Evolutionary conservation across 2,113 vertebrate species (phyloP).

Genomic region (Eubucco bourcierii): DNA sequence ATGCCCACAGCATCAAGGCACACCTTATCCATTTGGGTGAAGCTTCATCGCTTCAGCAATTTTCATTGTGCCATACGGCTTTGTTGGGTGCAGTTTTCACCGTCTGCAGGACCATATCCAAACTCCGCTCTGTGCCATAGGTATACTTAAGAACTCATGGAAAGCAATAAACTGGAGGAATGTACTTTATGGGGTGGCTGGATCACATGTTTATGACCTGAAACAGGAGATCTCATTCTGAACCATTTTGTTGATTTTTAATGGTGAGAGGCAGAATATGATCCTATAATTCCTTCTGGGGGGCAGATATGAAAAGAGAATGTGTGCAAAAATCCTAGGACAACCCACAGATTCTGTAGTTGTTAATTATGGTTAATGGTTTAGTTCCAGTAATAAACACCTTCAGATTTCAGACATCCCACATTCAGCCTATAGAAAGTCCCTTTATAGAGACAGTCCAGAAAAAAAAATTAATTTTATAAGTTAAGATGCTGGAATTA

Average conservation of each 20-base stretch:
- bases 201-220: slow-evolving; percentile 31
- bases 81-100: neutral
- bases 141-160: neutral
- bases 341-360: neutral
- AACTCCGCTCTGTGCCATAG: rapidly evolving
- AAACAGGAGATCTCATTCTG: slow-evolving; percentile 10
- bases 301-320: neutral
- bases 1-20: neutral
- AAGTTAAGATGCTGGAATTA: neutral
- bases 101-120: neutral
- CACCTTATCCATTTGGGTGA: neutral
- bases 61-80: rapidly evolving
- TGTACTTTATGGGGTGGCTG: slow-evolving; percentile 4
- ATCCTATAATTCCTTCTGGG: neutral
- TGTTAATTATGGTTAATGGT: neutral
- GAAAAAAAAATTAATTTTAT: neutral
- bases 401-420: neutral
- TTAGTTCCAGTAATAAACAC: slow-evolving; percentile 16
- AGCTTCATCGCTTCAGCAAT: neutral
- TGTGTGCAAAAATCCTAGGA: neutral
- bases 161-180: neutral
- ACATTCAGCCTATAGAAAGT: neutral
- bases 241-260: slow-evolving; percentile 5
- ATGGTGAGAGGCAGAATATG: neutral
- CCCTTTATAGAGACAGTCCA: neutral